Evolutionary conservation across 2,888 invertebrate species (phyloP), one percentile per base, ranked within the genome.

Genomic region (Thelaira solivaga): DNA sequence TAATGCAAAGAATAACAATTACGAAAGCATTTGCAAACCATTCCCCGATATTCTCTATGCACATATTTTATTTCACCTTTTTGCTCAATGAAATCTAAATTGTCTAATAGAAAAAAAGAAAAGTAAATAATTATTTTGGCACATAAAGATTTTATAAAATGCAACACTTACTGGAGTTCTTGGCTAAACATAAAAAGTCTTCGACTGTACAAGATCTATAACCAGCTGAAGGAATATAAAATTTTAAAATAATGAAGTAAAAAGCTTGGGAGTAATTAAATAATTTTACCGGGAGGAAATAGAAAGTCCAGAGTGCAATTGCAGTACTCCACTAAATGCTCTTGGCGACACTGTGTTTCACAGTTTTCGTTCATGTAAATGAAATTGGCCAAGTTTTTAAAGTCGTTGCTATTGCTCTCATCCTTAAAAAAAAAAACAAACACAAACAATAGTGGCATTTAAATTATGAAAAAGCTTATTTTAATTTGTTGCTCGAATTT

Each of bases 261-360:
- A n/a, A n/a, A n/a, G n/a, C n/a, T n/a, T n/a, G n/a, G n/a, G n/a
- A n/a, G n/a, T n/a, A n/a, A n/a, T n/a, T n/a, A n/a, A n/a, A n/a
- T n/a, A n/a, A n/a, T n/a, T n/a, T n/a, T n/a, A n/a, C n/a, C n/a
- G n/a, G n/a, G n/a, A n/a, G n/a, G n/a, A n/a, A n/a, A n/a, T n/a
- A n/a, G n/a, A n/a, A n/a, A n/a, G n/a, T n/a, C n/a, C n/a, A 89
- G 47, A 13, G 88, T 86, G 79, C 89, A 89, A 78, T 89, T 88
- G 79, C 89, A 89, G 79, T 82, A 87, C 57, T 82, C 81, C 43
- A 87, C 80, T 78, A 86, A 79, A 82, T 88, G 83, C 81, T 85
- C 84, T 80, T 88, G 88, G 68, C 88, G 87, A 76, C 89, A 89
- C 81, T 88, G 84, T 16, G 88, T 84, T 57, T 83, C 81, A 74